Conservation (phyloP, 2,888 invertebrate genomes). For the Synergus laeviventris region DNA sequence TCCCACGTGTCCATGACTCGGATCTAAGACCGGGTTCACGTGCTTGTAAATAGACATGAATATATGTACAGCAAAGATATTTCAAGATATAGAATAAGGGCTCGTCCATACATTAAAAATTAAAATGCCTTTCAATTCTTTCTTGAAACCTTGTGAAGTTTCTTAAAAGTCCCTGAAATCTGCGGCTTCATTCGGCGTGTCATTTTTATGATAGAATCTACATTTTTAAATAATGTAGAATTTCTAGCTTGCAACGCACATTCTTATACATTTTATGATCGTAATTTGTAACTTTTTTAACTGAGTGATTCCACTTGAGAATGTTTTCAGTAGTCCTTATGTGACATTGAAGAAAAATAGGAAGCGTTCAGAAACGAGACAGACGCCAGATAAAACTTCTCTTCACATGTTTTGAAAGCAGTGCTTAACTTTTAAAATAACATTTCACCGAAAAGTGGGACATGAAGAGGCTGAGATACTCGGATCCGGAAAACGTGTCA, state of each 20-base stretch:
- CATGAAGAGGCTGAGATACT: slow-evolving; percentile 16
- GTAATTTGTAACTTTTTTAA: not conserved
- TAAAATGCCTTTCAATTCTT: too few relatives aligned
- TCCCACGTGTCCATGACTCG: slow-evolving; percentile 20
- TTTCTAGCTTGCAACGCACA: too few relatives aligned
- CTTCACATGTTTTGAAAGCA: slow-evolving; percentile 37
- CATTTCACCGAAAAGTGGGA: slow-evolving; percentile 36
- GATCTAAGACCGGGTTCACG: not conserved
- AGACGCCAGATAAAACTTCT: slow-evolving; percentile 24
- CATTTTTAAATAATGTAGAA: too few relatives aligned
- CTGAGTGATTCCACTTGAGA: not conserved
- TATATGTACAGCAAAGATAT: not conserved
- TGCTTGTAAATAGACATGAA: not conserved
- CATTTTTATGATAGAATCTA: too few relatives aligned
- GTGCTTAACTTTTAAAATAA: slow-evolving; percentile 30
- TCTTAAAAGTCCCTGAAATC: too few relatives aligned
- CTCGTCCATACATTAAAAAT: too few relatives aligned
- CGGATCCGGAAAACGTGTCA: slow-evolving; percentile 27
- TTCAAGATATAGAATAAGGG: not conserved
- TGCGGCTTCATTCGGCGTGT: too few relatives aligned
- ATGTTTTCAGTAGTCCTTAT: slow-evolving; percentile 5
- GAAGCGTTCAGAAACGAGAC: slow-evolving; percentile 23
- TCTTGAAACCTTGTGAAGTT: too few relatives aligned
- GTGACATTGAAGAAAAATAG: slow-evolving; percentile 26
- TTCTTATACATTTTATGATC: too few relatives aligned